phyloP scores from a whole-genome alignment of 2,888 invertebrate species.

The Ernsta delagoae region DNA sequence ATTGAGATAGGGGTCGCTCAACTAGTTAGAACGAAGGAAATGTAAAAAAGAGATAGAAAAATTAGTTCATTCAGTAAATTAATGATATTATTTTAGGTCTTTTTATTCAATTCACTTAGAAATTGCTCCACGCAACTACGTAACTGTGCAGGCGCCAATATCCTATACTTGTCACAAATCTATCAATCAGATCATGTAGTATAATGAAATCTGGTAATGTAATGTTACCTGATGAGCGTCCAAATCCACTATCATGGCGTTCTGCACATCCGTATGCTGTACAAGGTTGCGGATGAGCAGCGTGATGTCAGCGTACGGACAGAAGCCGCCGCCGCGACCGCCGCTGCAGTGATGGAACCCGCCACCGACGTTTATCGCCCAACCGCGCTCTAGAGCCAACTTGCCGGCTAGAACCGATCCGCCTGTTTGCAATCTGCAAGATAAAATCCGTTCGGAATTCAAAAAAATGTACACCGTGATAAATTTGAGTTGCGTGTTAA shows the following conservation, averaged over 20 bases:
- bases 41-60: too few relatives aligned
- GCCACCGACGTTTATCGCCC: constrained; percentile 96
- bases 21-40: too few relatives aligned
- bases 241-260: constrained; percentile 94
- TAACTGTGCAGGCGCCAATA: too few relatives aligned
- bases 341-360: constrained; percentile 96
- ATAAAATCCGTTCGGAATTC: too few relatives aligned
- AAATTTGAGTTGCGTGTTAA: neutral
- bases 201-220: too few relatives aligned
- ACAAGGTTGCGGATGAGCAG: constrained; percentile 89
- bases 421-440: constrained; percentile 89
- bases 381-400: constrained; percentile 92
- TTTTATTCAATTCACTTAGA: too few relatives aligned
- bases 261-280: constrained; percentile 83
- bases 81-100: too few relatives aligned
- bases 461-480: neutral
- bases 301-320: constrained; percentile 95
- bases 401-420: constrained; percentile 93
- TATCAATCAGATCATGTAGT: too few relatives aligned
- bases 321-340: constrained; percentile 93
- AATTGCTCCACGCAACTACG: too few relatives aligned
- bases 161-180: too few relatives aligned
- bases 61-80: too few relatives aligned
- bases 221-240: constrained; percentile 97
- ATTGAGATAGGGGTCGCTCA: too few relatives aligned